Base-by-base conservation (phyloP, 2,113 vertebrate genomes). In the Orycteropus afer region DNA sequence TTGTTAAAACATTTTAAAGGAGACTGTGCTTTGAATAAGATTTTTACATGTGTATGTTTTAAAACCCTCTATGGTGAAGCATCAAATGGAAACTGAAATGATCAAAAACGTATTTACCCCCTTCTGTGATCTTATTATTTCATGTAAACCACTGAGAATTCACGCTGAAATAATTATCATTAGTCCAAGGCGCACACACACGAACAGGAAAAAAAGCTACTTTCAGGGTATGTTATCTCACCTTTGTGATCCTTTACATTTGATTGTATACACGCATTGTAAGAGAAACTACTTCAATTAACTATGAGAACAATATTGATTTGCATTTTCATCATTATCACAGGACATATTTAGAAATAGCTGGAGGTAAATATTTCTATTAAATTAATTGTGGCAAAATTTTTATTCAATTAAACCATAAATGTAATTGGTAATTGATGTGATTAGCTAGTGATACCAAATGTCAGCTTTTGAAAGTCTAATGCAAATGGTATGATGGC, bases 151-250 rank as follows among this genome's bases (percentile, higher is more conserved):
- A 98, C 98, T 98, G 98, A 95, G 98, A 98, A 98, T 99, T 99
- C 98, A 99, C 98, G 96, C 98, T 99, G 99, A 98, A 99, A 99
- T 99, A 98, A 99, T 99, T 99, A 99, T 98, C 98, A 98, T 98
- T 98, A 98, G 98, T 98, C 98, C 98, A 98, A 97, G 91, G 97
- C 94, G 37, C 18, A 89, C 95, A 77, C 17, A 90, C 95, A 97
- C 97, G 96, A 97, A 95, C 95, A 96, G 97, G 95, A 93, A 96
- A 96, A 9, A 97, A 97, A 78, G 97, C 93, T 97, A 97, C 97
- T 98, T 98, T 97, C 93, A 95, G 98, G 98, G 97, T 97, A 98
- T 98, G 98, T 98, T 98, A 98, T 98, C 97, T 98, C 98, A 98
- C 98, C 97, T 98, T 97, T 95, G 92, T 95, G 97, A 97, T 97